These are phyloP conservation scores for Procambarus virginalis DNA, from an alignment of 1,140 invertebrate species.

Conservation along the genomic window DNA sequence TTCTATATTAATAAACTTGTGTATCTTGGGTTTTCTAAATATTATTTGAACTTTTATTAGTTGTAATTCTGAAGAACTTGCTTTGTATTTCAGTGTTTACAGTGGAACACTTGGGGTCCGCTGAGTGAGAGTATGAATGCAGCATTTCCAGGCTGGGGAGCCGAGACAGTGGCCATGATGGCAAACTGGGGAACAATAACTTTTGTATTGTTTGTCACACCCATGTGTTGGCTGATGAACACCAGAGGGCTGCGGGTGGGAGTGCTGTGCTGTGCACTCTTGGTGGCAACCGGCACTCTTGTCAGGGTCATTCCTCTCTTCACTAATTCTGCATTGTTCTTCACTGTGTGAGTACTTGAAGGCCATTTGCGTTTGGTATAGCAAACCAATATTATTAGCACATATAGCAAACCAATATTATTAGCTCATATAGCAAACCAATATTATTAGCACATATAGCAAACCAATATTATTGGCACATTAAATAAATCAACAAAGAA, in stretches of 20 bases:
- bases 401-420: not conserved
- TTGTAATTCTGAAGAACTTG: not conserved
- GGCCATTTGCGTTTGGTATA: not conserved
- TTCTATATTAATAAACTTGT: no score
- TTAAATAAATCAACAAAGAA: no score
- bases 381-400: not conserved
- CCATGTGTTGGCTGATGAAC: slow-evolving; percentile 54
- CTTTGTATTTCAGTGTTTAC: slow-evolving; percentile 37
- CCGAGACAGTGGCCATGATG: slow-evolving; percentile 46
- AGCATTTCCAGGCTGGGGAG: slow-evolving; percentile 50
- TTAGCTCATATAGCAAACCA: not conserved
- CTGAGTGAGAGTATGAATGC: slow-evolving; percentile 52
- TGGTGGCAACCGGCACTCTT: slow-evolving; percentile 29
- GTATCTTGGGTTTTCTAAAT: no score
- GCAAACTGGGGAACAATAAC: slow-evolving; percentile 52
- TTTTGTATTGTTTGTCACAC: slow-evolving; percentile 33
- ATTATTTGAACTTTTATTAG: no score
- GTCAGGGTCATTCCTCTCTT: slow-evolving; percentile 9
- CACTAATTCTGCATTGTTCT: slow-evolving; percentile 8
- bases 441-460: not conserved
- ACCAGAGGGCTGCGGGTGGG: slow-evolving; percentile 26
- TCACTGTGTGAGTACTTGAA: slow-evolving; percentile 32
- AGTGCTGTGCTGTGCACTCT: slow-evolving; percentile 16
- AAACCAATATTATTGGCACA: no score
- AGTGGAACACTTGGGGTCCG: slow-evolving; percentile 66